These are phyloP conservation scores for Phoenicopterus ruber DNA, from an alignment of 2,113 vertebrate species.

Conservation along the genomic window DNA sequence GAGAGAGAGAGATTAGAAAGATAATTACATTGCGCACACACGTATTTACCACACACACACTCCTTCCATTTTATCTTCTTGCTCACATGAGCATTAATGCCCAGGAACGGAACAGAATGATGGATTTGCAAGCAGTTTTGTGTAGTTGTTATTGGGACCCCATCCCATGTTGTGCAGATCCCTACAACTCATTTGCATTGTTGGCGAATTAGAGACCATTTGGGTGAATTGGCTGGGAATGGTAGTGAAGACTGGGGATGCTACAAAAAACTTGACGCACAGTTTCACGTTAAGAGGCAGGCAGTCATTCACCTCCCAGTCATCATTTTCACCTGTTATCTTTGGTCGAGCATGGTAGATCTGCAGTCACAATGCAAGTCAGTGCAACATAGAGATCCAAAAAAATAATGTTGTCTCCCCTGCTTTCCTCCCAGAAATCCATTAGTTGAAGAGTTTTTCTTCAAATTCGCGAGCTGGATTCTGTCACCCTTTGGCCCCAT, in stretches of 20 bases:
- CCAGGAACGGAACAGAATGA: neutral
- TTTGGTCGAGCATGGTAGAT: neutral
- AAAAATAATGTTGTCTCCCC: too few species aligned
- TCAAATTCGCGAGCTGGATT: neutral
- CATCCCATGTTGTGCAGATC: accelerated
- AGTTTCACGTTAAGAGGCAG: neutral
- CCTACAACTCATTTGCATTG: neutral
- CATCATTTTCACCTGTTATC: neutral
- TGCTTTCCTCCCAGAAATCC: neutral
- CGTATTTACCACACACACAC: neutral
- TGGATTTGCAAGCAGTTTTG: neutral
- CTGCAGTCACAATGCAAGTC: neutral
- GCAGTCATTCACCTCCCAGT: neutral
- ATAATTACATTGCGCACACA: neutral
- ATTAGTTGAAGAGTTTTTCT: neutral
- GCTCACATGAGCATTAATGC: accelerated
- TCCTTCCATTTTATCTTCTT: neutral
- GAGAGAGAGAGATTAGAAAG: neutral
- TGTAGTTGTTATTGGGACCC: neutral
- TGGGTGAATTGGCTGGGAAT: neutral
- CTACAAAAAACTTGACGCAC: neutral
- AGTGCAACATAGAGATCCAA: neutral
- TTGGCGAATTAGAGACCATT: neutral
- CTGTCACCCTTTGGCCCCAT: neutral
- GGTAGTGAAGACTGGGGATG: too few species aligned